Conservation (phyloP, 2,797 vertebrate species). For the Periparus ater region DNA sequence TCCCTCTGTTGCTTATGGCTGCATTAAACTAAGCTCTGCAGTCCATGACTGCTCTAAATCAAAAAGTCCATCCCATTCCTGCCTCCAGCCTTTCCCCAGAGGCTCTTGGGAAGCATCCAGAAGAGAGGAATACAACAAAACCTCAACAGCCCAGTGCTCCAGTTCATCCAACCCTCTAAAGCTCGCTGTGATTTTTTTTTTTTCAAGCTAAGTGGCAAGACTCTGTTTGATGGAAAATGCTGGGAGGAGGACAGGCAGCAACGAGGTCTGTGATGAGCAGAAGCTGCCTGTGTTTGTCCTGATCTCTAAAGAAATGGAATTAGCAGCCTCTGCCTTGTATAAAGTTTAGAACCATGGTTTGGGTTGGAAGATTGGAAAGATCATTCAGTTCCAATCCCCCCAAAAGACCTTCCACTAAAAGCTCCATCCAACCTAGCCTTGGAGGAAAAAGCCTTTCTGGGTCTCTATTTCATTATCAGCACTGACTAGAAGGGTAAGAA, state of each 20-base stretch:
- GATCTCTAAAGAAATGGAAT: background rate
- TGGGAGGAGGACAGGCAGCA: background rate
- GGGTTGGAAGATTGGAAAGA: background rate
- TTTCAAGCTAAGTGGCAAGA: background rate
- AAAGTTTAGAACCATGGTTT: background rate
- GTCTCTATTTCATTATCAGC: background rate
- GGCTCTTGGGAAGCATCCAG: conserved; percentile 28
- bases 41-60: background rate
- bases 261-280: background rate
- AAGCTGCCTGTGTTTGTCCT: background rate
- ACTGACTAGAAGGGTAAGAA: background rate
- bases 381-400: background rate
- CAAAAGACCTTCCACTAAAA: background rate
- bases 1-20: background rate
- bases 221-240: conserved; percentile 13
- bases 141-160: conserved; percentile 6
- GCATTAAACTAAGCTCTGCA: background rate
- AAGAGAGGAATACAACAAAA: conserved; percentile 27
- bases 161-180: background rate
- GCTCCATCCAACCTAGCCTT: background rate
- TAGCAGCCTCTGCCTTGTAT: background rate
- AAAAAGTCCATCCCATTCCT: background rate
- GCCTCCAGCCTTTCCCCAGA: background rate
- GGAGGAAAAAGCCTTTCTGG: background rate
- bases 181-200: background rate